Conservation (phyloP, 2,888 invertebrate genomes). For the Pammene aurita region DNA sequence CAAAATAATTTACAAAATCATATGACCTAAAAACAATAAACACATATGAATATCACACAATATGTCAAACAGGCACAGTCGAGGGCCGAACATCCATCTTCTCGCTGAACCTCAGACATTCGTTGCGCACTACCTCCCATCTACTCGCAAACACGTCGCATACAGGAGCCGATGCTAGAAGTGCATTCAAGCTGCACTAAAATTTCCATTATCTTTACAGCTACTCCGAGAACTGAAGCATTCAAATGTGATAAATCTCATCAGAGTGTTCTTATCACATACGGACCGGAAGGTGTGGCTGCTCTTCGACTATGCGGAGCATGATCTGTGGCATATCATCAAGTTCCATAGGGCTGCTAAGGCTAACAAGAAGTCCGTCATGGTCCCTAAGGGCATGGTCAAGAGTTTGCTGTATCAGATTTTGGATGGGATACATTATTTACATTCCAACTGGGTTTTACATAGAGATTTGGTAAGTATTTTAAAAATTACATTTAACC, state of each 20-base stretch:
- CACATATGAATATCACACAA: too few species aligned
- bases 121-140: too few species aligned
- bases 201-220: slow-evolving; percentile 77
- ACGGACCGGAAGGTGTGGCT: slow-evolving; percentile 98
- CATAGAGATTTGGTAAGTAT: slow-evolving; percentile 94
- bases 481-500: too few species aligned
- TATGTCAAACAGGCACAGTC: too few species aligned
- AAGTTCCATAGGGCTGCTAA: slow-evolving; percentile 99
- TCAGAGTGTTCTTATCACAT: slow-evolving; percentile 97
- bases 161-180: too few species aligned
- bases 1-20: too few species aligned
- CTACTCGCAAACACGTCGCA: too few species aligned
- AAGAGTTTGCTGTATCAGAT: slow-evolving; percentile 99
- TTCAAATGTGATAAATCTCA: slow-evolving; percentile 97
- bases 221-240: slow-evolving; percentile 97
- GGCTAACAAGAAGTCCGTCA: slow-evolving; percentile 97
- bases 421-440: slow-evolving; percentile 98
- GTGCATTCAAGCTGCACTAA: not conserved
- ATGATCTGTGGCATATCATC: slow-evolving; percentile 99
- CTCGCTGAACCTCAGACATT: too few species aligned
- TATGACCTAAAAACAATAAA: too few species aligned
- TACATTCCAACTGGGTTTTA: slow-evolving; percentile 99
- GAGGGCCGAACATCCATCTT: too few species aligned
- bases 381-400: slow-evolving; percentile 98
- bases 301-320: slow-evolving; percentile 99